Evolutionary conservation across 2,113 vertebrate genomes (phyloP).

Genomic region (Drymodes brunneopygia): DNA sequence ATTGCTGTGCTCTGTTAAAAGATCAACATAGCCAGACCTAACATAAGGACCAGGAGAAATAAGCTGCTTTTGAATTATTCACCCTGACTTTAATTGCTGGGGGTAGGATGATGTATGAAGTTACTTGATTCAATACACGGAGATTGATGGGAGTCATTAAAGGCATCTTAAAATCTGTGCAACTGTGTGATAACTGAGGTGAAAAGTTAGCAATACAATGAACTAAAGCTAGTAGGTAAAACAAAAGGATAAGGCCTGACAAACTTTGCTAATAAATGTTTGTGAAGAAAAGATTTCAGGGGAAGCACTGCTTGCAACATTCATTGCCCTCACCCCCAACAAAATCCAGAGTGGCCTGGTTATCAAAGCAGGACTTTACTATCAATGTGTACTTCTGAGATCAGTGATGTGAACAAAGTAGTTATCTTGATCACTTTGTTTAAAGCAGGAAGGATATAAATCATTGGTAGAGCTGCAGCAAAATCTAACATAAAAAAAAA

Average conservation of each 20-base stretch:
- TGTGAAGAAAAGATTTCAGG: background rate
- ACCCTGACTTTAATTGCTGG: background rate
- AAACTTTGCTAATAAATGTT: background rate
- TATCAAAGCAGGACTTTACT: background rate
- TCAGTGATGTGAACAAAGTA: background rate
- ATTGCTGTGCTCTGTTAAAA: background rate
- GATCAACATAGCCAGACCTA: background rate
- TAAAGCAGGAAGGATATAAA: background rate
- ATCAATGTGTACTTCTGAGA: background rate
- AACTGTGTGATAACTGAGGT: background rate
- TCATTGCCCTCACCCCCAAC: accelerated
- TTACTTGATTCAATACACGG: background rate
- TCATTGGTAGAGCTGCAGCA: background rate
- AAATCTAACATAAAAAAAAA: background rate
- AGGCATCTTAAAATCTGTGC: background rate
- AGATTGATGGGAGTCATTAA: background rate
- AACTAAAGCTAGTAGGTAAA: background rate
- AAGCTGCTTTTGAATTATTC: background rate
- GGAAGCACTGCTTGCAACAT: background rate
- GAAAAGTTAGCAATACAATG: background rate
- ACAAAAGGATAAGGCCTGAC: background rate
- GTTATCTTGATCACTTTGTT: background rate
- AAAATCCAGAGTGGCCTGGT: background rate
- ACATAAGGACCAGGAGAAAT: background rate
- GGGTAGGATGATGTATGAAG: background rate